Conservation (phyloP, 2,888 invertebrate species). For the Venusia cambrica region DNA sequence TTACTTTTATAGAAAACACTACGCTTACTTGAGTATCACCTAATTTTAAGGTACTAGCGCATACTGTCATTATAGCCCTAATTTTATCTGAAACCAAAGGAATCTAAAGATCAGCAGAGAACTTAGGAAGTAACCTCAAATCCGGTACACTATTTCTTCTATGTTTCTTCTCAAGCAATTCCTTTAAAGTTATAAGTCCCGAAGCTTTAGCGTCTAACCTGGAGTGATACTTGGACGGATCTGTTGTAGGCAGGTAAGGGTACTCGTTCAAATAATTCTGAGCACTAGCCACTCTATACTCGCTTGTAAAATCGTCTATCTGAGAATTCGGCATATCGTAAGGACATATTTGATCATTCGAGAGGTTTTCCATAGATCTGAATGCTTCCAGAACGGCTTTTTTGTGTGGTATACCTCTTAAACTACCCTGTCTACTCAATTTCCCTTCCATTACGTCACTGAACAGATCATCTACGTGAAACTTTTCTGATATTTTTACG, state of each 20-base stretch:
- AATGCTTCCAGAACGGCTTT: conserved; percentile 77
- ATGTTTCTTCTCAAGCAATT: conserved; percentile 53
- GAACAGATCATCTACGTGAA: conserved; percentile 74
- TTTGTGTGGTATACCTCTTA: conserved; percentile 76
- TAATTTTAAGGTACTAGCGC: conserved; percentile 29
- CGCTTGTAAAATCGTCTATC: conserved; percentile 56
- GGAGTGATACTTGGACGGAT: conserved; percentile 71
- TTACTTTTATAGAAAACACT: conserved; percentile 2
- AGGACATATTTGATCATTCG: conserved; percentile 55
- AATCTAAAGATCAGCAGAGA: conserved; percentile 57
- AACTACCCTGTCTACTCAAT: conserved; percentile 70
- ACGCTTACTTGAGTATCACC: conserved; percentile 21
- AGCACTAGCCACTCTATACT: conserved; percentile 57
- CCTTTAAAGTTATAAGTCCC: conserved; percentile 70
- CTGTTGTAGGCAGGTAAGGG: conserved; percentile 74
- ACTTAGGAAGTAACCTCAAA: conserved; percentile 62
- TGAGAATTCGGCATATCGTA: conserved; percentile 65
- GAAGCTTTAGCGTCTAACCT: conserved; percentile 66
- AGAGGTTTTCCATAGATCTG: conserved; percentile 73
- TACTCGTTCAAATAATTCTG: conserved; percentile 74
- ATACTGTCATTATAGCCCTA: conserved; percentile 9
- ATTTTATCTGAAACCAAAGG: conserved; percentile 17
- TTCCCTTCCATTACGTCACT: conserved; percentile 72
- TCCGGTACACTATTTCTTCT: conserved; percentile 75
- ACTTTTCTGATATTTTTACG: conserved; percentile 75